A percentile compares a stretch with the other conserved stretches of the same genome.
These are phyloP conservation scores for Scolopax rusticola DNA, from an alignment of 2,797 vertebrate species.

Conservation along the genomic window DNA sequence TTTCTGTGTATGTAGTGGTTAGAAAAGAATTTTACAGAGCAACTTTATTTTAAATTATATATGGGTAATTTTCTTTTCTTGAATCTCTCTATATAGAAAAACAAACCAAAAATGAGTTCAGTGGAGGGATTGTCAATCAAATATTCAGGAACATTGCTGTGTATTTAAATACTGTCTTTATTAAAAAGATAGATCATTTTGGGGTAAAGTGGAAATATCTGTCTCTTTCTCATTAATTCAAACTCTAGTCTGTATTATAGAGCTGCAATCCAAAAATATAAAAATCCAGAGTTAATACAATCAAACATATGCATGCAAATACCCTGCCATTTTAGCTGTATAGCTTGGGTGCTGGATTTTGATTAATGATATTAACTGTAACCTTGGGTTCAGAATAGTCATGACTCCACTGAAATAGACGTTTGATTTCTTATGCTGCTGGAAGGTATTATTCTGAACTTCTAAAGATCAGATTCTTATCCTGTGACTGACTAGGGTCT, in stretches of 20 bases:
- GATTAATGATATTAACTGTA: not conserved
- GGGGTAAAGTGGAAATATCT: not conserved
- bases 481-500: not conserved
- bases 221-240: not conserved
- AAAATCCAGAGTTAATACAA: not conserved
- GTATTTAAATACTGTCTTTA: not conserved
- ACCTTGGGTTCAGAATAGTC: not conserved
- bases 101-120: not conserved
- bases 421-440: slow-evolving; percentile 20
- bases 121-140: not conserved
- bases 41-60: not conserved
- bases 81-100: not conserved
- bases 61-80: not conserved
- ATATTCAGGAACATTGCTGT: not conserved
- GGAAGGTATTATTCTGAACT: not conserved
- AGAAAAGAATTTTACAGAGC: not conserved
- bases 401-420: not conserved
- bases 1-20: not conserved
- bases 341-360: not conserved
- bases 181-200: not conserved
- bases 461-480: not conserved
- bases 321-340: not conserved
- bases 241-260: not conserved
- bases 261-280: not conserved
- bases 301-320: not conserved